Conservation (phyloP, 2,113 vertebrate species). For the Ailurus styani region DNA sequence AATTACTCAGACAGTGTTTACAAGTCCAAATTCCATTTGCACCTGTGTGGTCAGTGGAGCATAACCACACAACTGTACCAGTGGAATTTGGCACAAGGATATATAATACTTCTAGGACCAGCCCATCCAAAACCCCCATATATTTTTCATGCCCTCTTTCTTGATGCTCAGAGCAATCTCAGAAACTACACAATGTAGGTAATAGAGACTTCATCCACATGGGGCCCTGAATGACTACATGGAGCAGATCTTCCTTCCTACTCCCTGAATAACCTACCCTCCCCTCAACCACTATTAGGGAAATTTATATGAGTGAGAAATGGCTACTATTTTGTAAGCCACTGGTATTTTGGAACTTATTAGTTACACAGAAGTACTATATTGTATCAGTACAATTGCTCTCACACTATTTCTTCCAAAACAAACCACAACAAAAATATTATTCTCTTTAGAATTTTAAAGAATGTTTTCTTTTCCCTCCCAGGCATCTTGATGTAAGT, state of each 20-base stretch:
- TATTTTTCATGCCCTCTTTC: neutral
- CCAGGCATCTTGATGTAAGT: neutral
- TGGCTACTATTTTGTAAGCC: neutral
- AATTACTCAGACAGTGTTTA: neutral
- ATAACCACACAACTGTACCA: neutral
- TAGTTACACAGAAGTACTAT: neutral
- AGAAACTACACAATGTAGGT: neutral
- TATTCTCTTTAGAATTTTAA: constrained; percentile 9
- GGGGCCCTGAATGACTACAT: neutral
- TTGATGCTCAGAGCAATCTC: neutral
- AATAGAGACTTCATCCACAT: neutral
- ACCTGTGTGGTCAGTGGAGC: neutral
- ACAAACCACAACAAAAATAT: neutral
- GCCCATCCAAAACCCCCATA: neutral
- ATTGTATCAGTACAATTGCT: neutral
- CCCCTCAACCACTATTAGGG: neutral
- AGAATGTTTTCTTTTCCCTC: neutral
- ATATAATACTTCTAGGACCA: neutral
- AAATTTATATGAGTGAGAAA: neutral
- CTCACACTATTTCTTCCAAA: neutral
- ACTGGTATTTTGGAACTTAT: neutral
- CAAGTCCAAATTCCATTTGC: neutral
- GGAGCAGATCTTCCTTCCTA: neutral
- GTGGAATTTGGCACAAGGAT: neutral
- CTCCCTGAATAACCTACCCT: neutral